Conservation (phyloP, 1,140 invertebrate species). For the Drosophila auraria region DNA sequence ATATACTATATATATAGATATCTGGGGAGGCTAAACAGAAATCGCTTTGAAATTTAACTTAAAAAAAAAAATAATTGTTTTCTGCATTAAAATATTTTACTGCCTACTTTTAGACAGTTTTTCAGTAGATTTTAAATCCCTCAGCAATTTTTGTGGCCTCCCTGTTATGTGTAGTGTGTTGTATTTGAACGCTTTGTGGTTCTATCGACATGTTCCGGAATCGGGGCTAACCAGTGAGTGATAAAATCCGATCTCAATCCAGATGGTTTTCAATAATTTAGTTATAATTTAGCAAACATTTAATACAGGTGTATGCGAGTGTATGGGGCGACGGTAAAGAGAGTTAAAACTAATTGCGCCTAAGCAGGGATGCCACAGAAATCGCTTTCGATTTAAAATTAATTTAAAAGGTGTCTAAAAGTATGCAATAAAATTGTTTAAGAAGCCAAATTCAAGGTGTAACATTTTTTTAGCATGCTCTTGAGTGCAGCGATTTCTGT, state of each 20-base stretch:
- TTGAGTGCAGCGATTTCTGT: not conserved
- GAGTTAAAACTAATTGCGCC: conserved; percentile 39
- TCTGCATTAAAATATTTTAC: too few relatives aligned
- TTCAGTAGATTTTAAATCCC: not conserved
- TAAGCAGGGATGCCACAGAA: not conserved
- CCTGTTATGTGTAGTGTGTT: conserved; percentile 38
- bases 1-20: conserved; percentile 1
- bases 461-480: not conserved
- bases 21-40: not conserved
- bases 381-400: not conserved
- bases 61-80: not conserved
- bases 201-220: conserved; percentile 77
- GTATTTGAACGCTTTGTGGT: conserved; percentile 71
- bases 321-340: conserved; percentile 18
- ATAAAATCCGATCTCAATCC: conserved; percentile 25
- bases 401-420: not conserved
- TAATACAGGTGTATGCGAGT: conserved; percentile 37
- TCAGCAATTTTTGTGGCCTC: conserved; percentile 1
- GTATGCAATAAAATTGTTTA: not conserved
- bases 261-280: conserved; percentile 35
- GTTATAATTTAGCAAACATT: conserved; percentile 56
- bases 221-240: conserved; percentile 24
- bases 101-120: not conserved
- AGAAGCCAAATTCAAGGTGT: too few relatives aligned
- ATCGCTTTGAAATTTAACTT: not conserved